Conservation (phyloP, 2,113 vertebrate species). For the Syngnathus typhle region DNA sequence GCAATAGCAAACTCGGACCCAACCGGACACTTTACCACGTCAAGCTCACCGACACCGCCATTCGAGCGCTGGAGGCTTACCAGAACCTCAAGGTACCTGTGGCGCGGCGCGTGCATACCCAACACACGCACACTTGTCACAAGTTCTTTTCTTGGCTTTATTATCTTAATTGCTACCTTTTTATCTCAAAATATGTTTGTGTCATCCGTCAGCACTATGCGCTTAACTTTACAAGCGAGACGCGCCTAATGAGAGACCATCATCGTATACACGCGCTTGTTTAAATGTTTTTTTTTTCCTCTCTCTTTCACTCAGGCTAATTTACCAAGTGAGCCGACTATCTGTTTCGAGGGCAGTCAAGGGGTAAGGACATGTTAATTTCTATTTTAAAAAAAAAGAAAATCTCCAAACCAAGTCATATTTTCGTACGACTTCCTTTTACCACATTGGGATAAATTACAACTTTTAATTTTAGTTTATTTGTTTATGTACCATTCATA, state of each 20-base stretch:
- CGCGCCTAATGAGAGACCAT: background rate
- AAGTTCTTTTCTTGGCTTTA: background rate
- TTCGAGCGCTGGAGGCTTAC: slow-evolving; percentile 75
- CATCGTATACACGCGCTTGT: background rate
- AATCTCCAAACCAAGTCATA: background rate
- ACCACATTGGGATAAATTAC: background rate
- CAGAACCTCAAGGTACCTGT: slow-evolving; percentile 74
- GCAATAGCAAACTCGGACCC: slow-evolving; percentile 23
- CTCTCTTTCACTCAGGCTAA: slow-evolving; percentile 47
- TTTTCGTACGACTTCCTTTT: background rate
- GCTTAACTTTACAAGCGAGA: background rate
- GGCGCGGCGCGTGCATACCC: background rate
- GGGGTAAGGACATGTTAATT: slow-evolving; percentile 62
- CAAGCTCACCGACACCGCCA: slow-evolving; percentile 77
- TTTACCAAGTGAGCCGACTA: slow-evolving; percentile 62
- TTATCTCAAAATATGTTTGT: background rate
- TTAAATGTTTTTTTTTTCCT: background rate
- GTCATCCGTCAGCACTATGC: background rate
- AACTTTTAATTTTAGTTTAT: background rate
- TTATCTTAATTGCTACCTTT: background rate
- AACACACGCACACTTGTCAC: background rate
- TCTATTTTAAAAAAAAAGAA: background rate
- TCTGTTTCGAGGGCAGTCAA: slow-evolving; percentile 75
- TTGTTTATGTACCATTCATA: background rate
- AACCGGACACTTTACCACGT: slow-evolving; percentile 73